phyloP scores from a whole-genome alignment of 2,797 vertebrate species.

The Smutsia temminckii region DNA sequence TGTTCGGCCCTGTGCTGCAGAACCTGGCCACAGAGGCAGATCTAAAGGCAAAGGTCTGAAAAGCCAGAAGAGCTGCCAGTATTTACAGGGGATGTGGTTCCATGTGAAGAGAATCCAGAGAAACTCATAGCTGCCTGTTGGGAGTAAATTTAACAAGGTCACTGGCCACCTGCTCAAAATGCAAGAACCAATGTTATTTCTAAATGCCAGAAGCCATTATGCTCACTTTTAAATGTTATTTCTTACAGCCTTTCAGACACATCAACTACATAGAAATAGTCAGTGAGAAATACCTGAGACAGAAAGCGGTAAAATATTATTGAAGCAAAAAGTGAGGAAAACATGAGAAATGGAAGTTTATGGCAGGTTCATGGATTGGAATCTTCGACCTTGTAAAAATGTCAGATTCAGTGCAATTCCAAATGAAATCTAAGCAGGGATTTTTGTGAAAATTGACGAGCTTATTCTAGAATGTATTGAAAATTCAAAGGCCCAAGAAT shows the following conservation, averaged over 20 bases:
- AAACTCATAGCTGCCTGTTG: background rate
- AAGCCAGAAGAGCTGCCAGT: background rate
- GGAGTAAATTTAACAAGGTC: background rate
- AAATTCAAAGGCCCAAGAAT: background rate
- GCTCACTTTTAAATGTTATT: background rate
- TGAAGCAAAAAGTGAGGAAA: background rate
- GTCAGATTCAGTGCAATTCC: background rate
- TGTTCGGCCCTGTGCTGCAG: background rate
- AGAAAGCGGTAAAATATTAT: too few relatives aligned
- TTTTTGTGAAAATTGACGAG: background rate
- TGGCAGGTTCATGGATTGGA: background rate
- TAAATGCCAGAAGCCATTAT: background rate
- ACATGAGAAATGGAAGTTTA: background rate
- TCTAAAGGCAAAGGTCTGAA: background rate
- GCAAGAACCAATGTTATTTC: background rate
- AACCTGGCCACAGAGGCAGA: background rate
- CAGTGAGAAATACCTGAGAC: background rate
- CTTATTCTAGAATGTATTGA: background rate
- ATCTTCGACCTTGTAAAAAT: background rate
- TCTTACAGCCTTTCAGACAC: background rate
- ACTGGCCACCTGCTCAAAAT: too few relatives aligned
- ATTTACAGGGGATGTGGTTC: background rate
- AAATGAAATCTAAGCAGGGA: background rate
- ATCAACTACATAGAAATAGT: background rate
- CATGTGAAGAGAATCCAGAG: background rate